Evolutionary conservation across 2,797 vertebrate genomes (phyloP).

Genomic region (Parambassis ranga): DNA sequence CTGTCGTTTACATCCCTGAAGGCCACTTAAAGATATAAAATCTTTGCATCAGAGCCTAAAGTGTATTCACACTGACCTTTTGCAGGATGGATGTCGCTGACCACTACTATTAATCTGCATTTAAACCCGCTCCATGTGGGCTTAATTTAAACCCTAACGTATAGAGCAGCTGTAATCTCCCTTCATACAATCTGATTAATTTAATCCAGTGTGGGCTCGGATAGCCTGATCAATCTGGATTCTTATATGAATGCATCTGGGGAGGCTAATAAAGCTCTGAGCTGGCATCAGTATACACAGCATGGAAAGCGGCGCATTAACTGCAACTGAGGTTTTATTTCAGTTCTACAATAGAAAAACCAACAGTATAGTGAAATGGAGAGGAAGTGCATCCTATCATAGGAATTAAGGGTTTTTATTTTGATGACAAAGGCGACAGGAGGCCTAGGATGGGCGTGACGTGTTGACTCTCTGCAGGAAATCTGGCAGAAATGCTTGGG

Average conservation of each 20-base stretch:
- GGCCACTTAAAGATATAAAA: background rate
- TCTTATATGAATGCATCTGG: background rate
- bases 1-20: no score
- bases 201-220: constrained; percentile 20
- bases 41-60: background rate
- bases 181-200: constrained; percentile 48
- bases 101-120: constrained; percentile 30
- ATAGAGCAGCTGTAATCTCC: constrained; percentile 40
- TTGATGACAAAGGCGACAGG: background rate
- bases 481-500: constrained; percentile 30
- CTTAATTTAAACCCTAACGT: constrained; percentile 45
- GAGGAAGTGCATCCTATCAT: background rate
- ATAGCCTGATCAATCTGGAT: constrained; percentile 13
- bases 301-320: no score
- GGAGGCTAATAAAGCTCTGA: constrained; percentile 1
- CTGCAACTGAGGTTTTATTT: no score
- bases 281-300: no score
- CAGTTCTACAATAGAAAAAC: no score
- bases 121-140: constrained; percentile 17
- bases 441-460: constrained; percentile 1
- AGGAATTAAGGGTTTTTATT: background rate
- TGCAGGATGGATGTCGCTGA: background rate
- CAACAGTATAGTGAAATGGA: no score
- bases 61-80: constrained; percentile 18
- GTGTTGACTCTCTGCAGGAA: constrained; percentile 24